Conservation (phyloP, 2,113 vertebrate genomes). For the Panthera tigris region DNA sequence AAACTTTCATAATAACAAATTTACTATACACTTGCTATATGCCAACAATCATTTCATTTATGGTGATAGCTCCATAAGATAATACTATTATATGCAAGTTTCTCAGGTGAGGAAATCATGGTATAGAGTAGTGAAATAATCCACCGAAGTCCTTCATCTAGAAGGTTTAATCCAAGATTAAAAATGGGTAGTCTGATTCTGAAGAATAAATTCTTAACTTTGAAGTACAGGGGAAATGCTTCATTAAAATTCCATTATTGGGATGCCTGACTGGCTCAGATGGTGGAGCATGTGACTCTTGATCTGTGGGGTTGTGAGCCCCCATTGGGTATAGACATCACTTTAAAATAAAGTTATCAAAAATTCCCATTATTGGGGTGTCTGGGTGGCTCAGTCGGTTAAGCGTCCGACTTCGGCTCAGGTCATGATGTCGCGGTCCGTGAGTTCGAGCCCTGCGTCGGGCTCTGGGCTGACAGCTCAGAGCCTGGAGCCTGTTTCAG, state of each 20-base stretch:
- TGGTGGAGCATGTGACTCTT: not conserved
- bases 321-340: not conserved
- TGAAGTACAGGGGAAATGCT: not conserved
- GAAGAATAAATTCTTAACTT: not conserved
- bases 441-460: too few species aligned
- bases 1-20: not conserved
- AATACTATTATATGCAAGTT: not conserved
- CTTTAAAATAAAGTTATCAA: not conserved
- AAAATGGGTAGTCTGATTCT: not conserved
- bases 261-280: not conserved
- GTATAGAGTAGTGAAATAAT: not conserved
- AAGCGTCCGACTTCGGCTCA: too few species aligned
- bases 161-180: not conserved
- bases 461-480: too few species aligned
- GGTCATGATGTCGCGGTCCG: too few species aligned
- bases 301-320: not conserved
- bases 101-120: not conserved
- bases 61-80: not conserved
- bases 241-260: not conserved
- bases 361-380: not conserved
- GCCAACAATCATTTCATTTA: not conserved
- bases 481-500: too few species aligned
- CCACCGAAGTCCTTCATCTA: not conserved
- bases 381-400: too few species aligned
- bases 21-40: not conserved